A percentile compares a stretch with the other conserved stretches of the same genome.
Evolutionary conservation across 2,888 invertebrate genomes (phyloP).

Genomic region (Didymodactylos carnosus): DNA sequence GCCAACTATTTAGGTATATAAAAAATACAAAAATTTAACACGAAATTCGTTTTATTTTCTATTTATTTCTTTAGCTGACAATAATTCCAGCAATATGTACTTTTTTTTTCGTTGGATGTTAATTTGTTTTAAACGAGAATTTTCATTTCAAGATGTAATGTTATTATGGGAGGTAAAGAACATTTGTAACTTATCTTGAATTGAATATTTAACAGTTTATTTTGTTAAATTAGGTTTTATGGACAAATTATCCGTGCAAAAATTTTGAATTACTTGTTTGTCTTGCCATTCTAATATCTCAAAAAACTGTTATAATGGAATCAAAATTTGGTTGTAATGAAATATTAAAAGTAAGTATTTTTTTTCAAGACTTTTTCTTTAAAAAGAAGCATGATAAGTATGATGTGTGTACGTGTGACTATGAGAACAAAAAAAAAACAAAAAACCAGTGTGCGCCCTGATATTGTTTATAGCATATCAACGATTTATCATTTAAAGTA

Average conservation of each 20-base stretch:
- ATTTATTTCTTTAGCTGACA: slow-evolving; percentile 27
- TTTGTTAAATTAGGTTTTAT: slow-evolving; percentile 48
- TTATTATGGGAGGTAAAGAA: slow-evolving; percentile 59
- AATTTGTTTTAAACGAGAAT: slow-evolving; percentile 58
- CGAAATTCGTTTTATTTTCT: background rate
- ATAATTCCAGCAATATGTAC: slow-evolving; percentile 85
- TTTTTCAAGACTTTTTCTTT: background rate
- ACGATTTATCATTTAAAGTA: slow-evolving; percentile 69
- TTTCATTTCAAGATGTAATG: slow-evolving; percentile 48
- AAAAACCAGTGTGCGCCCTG: no score
- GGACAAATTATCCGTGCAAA: slow-evolving; percentile 78
- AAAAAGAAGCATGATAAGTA: no score
- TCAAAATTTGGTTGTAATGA: slow-evolving; percentile 83
- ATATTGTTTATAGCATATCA: slow-evolving; percentile 54
- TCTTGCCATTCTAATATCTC: slow-evolving; percentile 71
- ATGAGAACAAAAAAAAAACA: no score
- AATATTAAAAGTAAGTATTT: slow-evolving; percentile 38
- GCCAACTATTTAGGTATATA: slow-evolving; percentile 34
- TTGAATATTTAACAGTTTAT: no score
- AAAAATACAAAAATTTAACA: no score
- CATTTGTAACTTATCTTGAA: no score
- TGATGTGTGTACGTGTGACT: no score
- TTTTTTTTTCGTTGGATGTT: slow-evolving; percentile 96
- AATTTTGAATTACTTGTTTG: slow-evolving; percentile 85
- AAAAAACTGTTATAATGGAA: slow-evolving; percentile 63